Conservation (phyloP, 2,797 vertebrate species). For the Phylloscopus collybita region DNA sequence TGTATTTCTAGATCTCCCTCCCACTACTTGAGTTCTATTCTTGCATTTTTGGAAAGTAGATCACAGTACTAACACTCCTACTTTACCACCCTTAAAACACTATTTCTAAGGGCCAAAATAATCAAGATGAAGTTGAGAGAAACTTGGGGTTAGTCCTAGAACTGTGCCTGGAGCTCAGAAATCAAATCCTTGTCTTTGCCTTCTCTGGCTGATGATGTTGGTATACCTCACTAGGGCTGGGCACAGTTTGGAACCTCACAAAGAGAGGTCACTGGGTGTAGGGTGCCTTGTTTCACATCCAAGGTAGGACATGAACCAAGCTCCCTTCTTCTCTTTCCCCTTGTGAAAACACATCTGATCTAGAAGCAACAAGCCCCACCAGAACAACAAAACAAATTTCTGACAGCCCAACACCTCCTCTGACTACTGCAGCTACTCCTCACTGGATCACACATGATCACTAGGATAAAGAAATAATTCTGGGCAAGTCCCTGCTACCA, state of each 20-base stretch:
- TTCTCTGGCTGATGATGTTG: accelerated
- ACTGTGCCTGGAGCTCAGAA: background rate
- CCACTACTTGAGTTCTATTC: background rate
- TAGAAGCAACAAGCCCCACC: background rate
- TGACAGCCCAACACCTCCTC: background rate
- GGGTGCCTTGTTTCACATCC: background rate
- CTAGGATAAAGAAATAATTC: background rate
- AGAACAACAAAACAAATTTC: background rate
- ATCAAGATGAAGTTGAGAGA: background rate
- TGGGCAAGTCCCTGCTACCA: background rate
- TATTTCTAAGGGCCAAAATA: background rate
- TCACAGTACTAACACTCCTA: background rate
- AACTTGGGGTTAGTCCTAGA: background rate
- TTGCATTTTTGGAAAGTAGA: background rate
- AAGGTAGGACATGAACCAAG: background rate
- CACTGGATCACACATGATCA: background rate
- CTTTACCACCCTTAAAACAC: background rate
- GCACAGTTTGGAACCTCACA: too few relatives aligned
- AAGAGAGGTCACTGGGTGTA: background rate
- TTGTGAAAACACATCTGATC: background rate
- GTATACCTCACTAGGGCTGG: too few relatives aligned
- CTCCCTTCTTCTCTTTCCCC: background rate
- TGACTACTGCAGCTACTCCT: background rate
- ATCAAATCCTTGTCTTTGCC: background rate
- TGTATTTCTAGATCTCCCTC: background rate